These are phyloP conservation scores for Linnaemya vulpina DNA, from an alignment of 2,888 invertebrate species.

Conservation along the genomic window DNA sequence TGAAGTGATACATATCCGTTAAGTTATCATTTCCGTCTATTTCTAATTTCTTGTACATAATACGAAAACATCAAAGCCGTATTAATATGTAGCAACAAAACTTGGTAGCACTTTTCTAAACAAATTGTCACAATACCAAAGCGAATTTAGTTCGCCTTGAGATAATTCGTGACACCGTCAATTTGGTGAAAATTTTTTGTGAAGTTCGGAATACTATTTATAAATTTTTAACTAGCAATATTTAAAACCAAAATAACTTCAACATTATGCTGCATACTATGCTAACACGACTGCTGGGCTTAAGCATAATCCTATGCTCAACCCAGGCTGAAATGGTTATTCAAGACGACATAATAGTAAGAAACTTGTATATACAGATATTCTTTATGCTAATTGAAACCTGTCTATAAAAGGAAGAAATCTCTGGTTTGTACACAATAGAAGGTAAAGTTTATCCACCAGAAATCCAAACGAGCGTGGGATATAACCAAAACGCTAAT, in stretches of 20 bases:
- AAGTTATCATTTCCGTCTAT: neutral
- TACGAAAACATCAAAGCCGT: neutral
- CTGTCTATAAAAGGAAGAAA: conserved; percentile 77
- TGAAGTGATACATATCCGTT: conserved; percentile 4
- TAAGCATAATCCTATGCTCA: conserved; percentile 64
- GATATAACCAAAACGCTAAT: conserved; percentile 58
- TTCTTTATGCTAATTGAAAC: neutral
- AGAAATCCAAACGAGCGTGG: conserved; percentile 77
- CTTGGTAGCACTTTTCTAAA: conserved; percentile 21
- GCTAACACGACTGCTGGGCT: conserved; percentile 62
- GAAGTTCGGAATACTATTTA: conserved; percentile 10
- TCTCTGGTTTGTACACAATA: conserved; percentile 87
- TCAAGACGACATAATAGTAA: conserved; percentile 64
- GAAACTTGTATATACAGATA: conserved; percentile 13
- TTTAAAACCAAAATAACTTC: neutral
- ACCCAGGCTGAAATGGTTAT: conserved; percentile 72
- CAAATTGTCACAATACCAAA: conserved; percentile 12
- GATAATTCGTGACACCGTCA: conserved; percentile 28
- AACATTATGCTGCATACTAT: conserved; percentile 52
- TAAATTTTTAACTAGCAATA: conserved; percentile 27
- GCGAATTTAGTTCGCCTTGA: neutral
- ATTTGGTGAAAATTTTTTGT: conserved; percentile 35
- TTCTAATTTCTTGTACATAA: neutral
- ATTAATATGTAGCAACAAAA: neutral
- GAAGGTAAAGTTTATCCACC: conserved; percentile 92